phyloP scores from a whole-genome alignment of 2,797 vertebrate genomes.

The Hoplostethus mediterraneus region DNA sequence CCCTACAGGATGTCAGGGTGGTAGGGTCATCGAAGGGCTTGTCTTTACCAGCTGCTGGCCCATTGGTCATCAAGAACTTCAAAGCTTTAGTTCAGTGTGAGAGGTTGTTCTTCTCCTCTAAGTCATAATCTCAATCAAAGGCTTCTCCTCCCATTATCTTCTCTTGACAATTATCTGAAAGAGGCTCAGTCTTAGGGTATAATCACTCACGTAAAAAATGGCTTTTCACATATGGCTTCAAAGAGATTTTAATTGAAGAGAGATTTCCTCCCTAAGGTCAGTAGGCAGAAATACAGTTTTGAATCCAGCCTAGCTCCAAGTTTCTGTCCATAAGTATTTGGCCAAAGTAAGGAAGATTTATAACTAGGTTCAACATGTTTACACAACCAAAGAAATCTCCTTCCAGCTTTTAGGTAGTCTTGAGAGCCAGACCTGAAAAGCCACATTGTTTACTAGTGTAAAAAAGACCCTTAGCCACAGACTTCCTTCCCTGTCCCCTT shows the following conservation, averaged over 20 bases:
- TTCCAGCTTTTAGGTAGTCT: slow-evolving; percentile 11
- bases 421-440: slow-evolving; percentile 51
- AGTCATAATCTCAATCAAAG: background rate
- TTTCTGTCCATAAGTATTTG: slow-evolving; percentile 4
- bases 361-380: slow-evolving; percentile 10
- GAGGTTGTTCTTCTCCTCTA: slow-evolving; percentile 12
- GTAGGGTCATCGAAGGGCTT: background rate
- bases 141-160: background rate
- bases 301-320: background rate
- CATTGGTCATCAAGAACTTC: background rate
- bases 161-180: background rate
- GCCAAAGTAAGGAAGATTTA: slow-evolving; percentile 8
- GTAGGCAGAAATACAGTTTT: slow-evolving; percentile 14
- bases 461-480: slow-evolving; percentile 44
- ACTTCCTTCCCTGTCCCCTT: slow-evolving; percentile 62
- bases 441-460: slow-evolving; percentile 53
- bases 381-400: slow-evolving; percentile 10
- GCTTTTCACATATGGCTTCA: slow-evolving; percentile 2
- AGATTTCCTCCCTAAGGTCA: background rate
- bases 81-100: background rate
- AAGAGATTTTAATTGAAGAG: background rate
- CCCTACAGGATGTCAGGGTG: background rate
- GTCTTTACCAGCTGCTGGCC: background rate
- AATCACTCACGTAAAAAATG: background rate
- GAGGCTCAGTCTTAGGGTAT: background rate